Evolutionary conservation across 2,113 vertebrate genomes (phyloP), one percentile per base, ranked within the genome.

Genomic region (Chiloscyllium plagiosum): DNA sequence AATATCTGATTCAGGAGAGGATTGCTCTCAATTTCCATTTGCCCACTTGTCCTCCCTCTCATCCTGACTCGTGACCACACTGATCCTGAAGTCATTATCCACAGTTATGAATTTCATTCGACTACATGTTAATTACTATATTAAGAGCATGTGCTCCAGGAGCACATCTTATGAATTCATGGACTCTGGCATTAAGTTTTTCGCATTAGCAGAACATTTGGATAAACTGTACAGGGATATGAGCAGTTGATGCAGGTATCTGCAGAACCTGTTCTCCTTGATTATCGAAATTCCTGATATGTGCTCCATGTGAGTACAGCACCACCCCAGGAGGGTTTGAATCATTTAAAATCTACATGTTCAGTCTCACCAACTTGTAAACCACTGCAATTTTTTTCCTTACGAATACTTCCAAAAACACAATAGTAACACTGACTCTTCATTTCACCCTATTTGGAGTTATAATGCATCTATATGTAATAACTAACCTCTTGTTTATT

Each of bases 21-120:
- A 15, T 92, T 92, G 56, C 89, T 66, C 19, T 65, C n/a, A 89
- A 33, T 89, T 89, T 89, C 86, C 29, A 19, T 92, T 92, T 92
- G 56, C 29, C 52, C 61, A 66, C 65, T 66, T 20, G 65, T 66
- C 89, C n/a, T 92, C 29, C 56, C 61, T 66, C 61, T 56, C 80
- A 52, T 33, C 86, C 26, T 15, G 4, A 37, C 19, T 15, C 19
- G 2, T 37, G 56, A 61, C 89, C 13, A 19, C 17, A 8, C 61
- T 92, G 89, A 66, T 65, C 66, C 89, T 92, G 89, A n/a, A 37
- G 15, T 92, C 37, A 33, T 56, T 61, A 61, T 15, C 12, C 29
- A 19, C 87, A 61, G 4, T 26, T 4, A 33, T 90, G 52, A 15
- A 90, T 26, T 13, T 15, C 26, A 90, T 33, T 33, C n/a, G 22